These are phyloP conservation scores for Drosophila villosipedis DNA, from an alignment of 2,888 invertebrate genomes.

Conservation along the genomic window DNA sequence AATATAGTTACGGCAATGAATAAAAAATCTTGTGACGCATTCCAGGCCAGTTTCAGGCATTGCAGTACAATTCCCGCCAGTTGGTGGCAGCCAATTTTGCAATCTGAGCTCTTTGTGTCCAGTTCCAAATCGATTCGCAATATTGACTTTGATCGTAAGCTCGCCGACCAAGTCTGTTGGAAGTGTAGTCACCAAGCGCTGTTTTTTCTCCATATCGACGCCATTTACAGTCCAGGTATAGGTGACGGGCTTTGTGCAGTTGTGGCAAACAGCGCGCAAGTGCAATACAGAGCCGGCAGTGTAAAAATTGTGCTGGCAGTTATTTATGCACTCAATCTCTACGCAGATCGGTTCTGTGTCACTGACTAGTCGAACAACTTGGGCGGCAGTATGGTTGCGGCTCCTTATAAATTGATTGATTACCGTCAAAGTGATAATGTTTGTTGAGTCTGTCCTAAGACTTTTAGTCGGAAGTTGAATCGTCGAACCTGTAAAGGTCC, in stretches of 20 bases:
- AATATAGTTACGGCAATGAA: constrained; percentile 6
- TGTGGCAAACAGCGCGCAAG: constrained; percentile 18
- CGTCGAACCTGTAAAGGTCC: constrained; percentile 5
- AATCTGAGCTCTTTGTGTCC: constrained; percentile 7
- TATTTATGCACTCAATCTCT: constrained; percentile 38
- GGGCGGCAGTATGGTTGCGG: constrained; percentile 5
- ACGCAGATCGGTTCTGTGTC: background rate
- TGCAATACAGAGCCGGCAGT: constrained; percentile 10
- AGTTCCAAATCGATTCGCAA: background rate
- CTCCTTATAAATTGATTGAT: background rate
- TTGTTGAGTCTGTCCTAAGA: background rate
- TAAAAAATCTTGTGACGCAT: constrained; percentile 22
- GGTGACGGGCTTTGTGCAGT: constrained; percentile 2
- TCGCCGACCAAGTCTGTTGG: background rate
- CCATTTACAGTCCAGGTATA: constrained; percentile 36
- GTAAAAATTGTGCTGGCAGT: constrained; percentile 15
- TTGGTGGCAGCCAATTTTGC: background rate
- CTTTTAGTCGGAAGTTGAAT: constrained; percentile 7
- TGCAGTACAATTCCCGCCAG: constrained; percentile 7
- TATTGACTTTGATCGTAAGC: background rate
- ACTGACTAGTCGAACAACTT: constrained; percentile 8
- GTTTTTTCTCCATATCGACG: background rate
- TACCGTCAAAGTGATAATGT: constrained; percentile 22
- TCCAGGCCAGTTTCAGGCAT: background rate
- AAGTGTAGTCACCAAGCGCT: constrained; percentile 15